Base-by-base conservation (phyloP, 2,113 vertebrate species). In the Psilopogon haemacephalus region DNA sequence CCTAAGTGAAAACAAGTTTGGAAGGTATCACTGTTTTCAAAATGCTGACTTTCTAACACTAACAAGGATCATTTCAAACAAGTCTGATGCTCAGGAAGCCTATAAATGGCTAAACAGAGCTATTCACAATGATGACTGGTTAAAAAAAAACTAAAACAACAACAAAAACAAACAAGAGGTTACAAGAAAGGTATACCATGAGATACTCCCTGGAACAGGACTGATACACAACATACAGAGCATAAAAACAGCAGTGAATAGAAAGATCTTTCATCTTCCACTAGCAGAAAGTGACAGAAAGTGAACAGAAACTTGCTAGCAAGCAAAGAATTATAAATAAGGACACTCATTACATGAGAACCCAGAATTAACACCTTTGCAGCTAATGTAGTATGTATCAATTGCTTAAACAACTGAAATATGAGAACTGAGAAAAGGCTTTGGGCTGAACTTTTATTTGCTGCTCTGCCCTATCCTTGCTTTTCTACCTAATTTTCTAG, bases 331-430 rank as follows among this genome's bases (percentile, higher is more conserved):
- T 23, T 62, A 38, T 5, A 58, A 12, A 10, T 54, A 70, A 65
- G 24, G 5, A 56, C n/a, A 20, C 52, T 62, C 26, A 16, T 28
- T 32, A 8, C 15, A 60, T 4, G 62, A 58, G 32, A 78, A 54
- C 3, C 3, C 44, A 42, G 19, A 73, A 82, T 23, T 60, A 82
- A 76, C 20, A 65, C 2, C 7, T 18, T 8, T 14, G 12, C 58
- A 72, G 24, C 40, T 11, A 71, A 50, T 18, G 21, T 0, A 0
- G 21, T 21, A 54, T 7, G 9, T 13, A 5, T 15, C 48, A 50
- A 27, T 26, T 48, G 7, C 15, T 70, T 84, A 70, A 69, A 26
- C 11, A 55, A 64, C 26, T 59, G 28, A 83, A 56, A 69, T 17
- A 0, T 2, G 48, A 60, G 74, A 27, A 62, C 15, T 21, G 9